phyloP scores from a whole-genome alignment of 2,888 invertebrate genomes.

The Bruchidius siliquastri region DNA sequence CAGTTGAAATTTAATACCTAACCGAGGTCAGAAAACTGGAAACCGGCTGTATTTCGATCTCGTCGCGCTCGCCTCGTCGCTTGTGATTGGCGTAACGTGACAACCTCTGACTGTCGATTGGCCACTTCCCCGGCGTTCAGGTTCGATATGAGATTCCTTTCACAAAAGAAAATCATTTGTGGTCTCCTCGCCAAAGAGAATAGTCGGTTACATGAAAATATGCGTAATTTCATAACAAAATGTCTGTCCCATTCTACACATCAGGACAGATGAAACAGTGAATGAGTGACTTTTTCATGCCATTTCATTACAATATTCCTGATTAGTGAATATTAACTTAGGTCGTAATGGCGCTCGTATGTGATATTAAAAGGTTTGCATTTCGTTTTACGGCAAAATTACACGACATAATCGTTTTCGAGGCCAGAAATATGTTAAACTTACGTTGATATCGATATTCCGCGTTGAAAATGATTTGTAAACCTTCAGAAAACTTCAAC shows the following conservation, averaged over 20 bases:
- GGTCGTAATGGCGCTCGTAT: conserved; percentile 49
- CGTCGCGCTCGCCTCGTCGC: neutral
- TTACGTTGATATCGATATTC: conserved; percentile 32
- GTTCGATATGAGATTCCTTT: conserved; percentile 36
- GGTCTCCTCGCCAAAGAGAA: conserved; percentile 49
- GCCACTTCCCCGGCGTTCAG: conserved; percentile 30
- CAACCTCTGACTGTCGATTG: conserved; percentile 29
- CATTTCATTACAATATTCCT: conserved; percentile 46
- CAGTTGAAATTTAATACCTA: neutral
- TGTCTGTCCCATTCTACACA: conserved; percentile 44
- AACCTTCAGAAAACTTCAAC: conserved; percentile 7
- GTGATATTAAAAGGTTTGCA: conserved; percentile 49
- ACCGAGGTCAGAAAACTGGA: neutral
- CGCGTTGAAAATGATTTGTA: conserved; percentile 9
- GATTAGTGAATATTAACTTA: conserved; percentile 47
- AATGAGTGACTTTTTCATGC: conserved; percentile 48
- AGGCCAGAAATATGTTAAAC: conserved; percentile 44
- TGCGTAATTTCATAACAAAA: conserved; percentile 44
- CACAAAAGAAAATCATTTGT: conserved; percentile 44
- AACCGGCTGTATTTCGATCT: neutral
- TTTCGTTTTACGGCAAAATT: conserved; percentile 46
- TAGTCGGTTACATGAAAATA: conserved; percentile 46
- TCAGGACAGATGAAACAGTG: conserved; percentile 47
- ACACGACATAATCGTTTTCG: conserved; percentile 33
- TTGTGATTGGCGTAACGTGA: conserved; percentile 12